Base-by-base conservation (phyloP, 2,888 invertebrate species). In the Tetragonula carbonaria region DNA sequence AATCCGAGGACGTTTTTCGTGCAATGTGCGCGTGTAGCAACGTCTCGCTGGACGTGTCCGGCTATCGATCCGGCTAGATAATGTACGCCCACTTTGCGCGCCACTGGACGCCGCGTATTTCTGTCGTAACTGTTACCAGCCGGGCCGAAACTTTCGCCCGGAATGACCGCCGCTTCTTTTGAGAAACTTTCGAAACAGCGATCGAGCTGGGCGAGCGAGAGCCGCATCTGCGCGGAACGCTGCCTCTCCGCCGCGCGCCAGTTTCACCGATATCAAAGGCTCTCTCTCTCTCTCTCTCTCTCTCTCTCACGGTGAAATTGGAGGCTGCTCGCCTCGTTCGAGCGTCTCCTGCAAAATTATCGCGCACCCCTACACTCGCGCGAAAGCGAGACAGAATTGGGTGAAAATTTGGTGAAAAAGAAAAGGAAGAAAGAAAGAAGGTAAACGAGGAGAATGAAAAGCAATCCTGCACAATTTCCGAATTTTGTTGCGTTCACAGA, bases 21-120 rank as follows among this genome's bases (percentile, higher is more conserved):
- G 1, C 8, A 45, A 2, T 11, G 45, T 45, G 45, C 45, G 45
- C 45, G 45, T 45, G 45, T 8, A 45, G 45, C 38, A 38, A 38
- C 38, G 38, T 68, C 55, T 59, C 77, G 62, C 23, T n/a, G 14
- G 57, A 45, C 16, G 6, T 65, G 66, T 57, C 23, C 73, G 33
- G 13, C 45, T 65, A 80, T 80, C 79, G 75, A 75, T 63, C 73
- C 53, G 23, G 66, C 53, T 65, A 73, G 73, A 80, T 81, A 73
- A 80, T 55, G 33, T 68, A 33, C 51, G 45, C 6, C 45, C 33
- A 59, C n/a, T 38, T 51, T 74, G 74, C 67, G 23, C 66, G 28
- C 51, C 63, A 23, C 33, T 16, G 28, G 53, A 63, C 63, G 72
- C 59, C 53, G 16, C 80, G 72, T 81, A 81, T 80, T 80, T 73